Percentiles rank a stretch among this genome's conserved stretches.
These are phyloP conservation scores for Phymanthus crucifer DNA, from an alignment of 92 coral and sea anemone genomes.

Conservation along the genomic window DNA sequence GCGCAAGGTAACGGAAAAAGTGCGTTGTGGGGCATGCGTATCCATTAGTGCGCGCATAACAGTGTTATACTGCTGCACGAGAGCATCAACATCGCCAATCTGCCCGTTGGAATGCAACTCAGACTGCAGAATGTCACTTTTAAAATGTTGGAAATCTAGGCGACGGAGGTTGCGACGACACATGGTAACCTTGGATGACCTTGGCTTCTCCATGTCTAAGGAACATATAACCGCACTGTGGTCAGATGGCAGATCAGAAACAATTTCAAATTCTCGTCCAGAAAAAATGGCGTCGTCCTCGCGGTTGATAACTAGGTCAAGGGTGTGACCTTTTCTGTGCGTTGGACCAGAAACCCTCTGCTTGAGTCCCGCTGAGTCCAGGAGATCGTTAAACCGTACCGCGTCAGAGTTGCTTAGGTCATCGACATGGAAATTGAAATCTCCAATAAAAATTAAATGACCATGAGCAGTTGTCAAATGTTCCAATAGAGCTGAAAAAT, in stretches of 20 bases:
- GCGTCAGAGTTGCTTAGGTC: slow-evolving; percentile 26
- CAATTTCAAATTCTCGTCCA: slow-evolving; percentile 26
- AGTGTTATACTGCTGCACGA: neutral
- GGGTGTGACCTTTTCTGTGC: slow-evolving; percentile 31
- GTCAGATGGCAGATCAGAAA: slow-evolving; percentile 32
- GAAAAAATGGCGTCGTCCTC: slow-evolving; percentile 30
- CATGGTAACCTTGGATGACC: slow-evolving; percentile 21
- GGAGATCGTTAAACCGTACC: slow-evolving; percentile 25
- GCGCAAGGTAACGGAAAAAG: neutral
- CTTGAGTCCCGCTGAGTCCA: slow-evolving; percentile 25
- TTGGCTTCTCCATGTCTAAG: slow-evolving; percentile 32
- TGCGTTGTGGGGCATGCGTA: slow-evolving; percentile 33
- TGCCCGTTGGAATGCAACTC: neutral
- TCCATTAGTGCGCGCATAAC: slow-evolving; percentile 19
- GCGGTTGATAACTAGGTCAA: slow-evolving; percentile 29
- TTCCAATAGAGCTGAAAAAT: slow-evolving; percentile 34
- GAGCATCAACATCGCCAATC: neutral
- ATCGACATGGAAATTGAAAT: slow-evolving; percentile 31
- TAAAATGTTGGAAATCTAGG: neutral
- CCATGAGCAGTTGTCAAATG: slow-evolving; percentile 22
- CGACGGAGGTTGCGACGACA: slow-evolving; percentile 28
- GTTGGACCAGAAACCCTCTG: slow-evolving; percentile 35
- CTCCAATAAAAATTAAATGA: slow-evolving; percentile 32
- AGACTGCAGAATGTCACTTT: neutral
- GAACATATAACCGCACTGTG: slow-evolving; percentile 27